Percentiles rank a stretch among this genome's conserved stretches.
phyloP scores from a whole-genome alignment of 1,140 invertebrate species.

The Sitophilus oryzae region DNA sequence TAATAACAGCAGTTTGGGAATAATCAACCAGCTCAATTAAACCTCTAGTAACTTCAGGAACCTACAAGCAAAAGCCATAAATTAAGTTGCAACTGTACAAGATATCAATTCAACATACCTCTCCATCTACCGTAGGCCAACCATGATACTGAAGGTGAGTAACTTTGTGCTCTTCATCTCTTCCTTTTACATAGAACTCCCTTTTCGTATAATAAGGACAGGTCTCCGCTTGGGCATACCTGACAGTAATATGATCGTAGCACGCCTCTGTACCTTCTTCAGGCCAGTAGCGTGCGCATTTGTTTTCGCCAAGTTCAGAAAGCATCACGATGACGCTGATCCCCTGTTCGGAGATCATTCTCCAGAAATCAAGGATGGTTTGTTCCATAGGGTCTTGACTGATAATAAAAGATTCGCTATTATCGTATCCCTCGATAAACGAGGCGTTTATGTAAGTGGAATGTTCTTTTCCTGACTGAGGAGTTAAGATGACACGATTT shows the following conservation, averaged over 20 bases:
- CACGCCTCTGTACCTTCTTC: constrained; percentile 72
- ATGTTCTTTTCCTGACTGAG: constrained; percentile 74
- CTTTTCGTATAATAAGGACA: constrained; percentile 80
- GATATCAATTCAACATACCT: constrained; percentile 49
- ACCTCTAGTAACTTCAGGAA: constrained; percentile 73
- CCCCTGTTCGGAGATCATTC: constrained; percentile 92
- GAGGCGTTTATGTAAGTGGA: constrained; percentile 97
- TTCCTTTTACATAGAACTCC: constrained; percentile 76
- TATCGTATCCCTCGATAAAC: constrained; percentile 94
- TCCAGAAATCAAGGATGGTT: constrained; percentile 91
- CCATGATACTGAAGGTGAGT: constrained; percentile 85
- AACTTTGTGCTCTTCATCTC: constrained; percentile 68
- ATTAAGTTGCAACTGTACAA: not conserved
- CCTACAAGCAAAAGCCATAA: constrained; percentile 25
- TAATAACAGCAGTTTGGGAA: constrained; percentile 49
- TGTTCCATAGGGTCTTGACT: constrained; percentile 89
- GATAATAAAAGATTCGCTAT: constrained; percentile 89
- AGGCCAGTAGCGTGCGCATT: constrained; percentile 89
- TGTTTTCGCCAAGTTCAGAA: constrained; percentile 71
- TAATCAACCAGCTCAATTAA: constrained; percentile 74
- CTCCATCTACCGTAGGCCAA: constrained; percentile 80
- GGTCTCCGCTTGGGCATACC: constrained; percentile 80
- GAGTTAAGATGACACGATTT: constrained; percentile 80
- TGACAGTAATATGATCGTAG: constrained; percentile 78
- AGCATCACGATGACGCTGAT: constrained; percentile 91